Evolutionary conservation across 2,113 vertebrate species (phyloP).

Genomic region (Oryzias celebensis): DNA sequence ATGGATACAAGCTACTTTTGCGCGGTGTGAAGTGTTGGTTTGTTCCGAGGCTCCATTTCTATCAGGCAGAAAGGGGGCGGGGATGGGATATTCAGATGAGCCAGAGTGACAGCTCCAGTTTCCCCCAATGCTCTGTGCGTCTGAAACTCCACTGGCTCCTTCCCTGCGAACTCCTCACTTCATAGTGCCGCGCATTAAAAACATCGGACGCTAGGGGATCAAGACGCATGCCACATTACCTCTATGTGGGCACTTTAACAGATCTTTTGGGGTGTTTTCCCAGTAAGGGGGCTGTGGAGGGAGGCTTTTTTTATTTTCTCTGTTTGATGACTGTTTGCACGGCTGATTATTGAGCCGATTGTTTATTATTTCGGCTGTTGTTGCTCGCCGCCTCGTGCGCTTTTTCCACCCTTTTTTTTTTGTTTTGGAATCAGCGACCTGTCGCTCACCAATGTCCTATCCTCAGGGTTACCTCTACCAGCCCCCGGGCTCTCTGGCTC

Average conservation of each 20-base stretch:
- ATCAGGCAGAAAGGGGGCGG: conserved; percentile 81
- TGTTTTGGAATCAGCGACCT: conserved; percentile 64
- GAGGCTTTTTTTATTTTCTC: conserved; percentile 67
- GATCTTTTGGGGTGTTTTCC: conserved; percentile 71
- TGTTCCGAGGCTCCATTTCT: conserved; percentile 70
- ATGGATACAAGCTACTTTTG: conserved; percentile 23
- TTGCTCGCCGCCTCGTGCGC: conserved; percentile 49
- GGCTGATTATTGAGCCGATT: conserved; percentile 71
- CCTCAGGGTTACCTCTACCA: conserved; percentile 99
- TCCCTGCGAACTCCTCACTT: conserved; percentile 87
- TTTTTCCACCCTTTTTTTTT: conserved; percentile 26
- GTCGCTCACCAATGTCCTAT: conserved; percentile 91
- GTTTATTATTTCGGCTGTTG: conserved; percentile 56
- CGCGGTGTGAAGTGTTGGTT: conserved; percentile 54
- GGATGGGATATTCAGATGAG: conserved; percentile 92
- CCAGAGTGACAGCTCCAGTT: conserved; percentile 87
- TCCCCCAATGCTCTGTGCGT: conserved; percentile 87
- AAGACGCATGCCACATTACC: conserved; percentile 77
- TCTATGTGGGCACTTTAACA: conserved; percentile 81
- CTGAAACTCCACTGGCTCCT: conserved; percentile 89
- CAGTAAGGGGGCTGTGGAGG: conserved; percentile 71
- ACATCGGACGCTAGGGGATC: conserved; percentile 89
- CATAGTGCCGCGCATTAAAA: conserved; percentile 78
- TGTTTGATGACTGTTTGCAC: conserved; percentile 68
- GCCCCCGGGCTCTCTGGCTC: conserved; percentile 96